Evolutionary conservation across 2,888 invertebrate species (phyloP).

Genomic region (Pterobdella sp.): DNA sequence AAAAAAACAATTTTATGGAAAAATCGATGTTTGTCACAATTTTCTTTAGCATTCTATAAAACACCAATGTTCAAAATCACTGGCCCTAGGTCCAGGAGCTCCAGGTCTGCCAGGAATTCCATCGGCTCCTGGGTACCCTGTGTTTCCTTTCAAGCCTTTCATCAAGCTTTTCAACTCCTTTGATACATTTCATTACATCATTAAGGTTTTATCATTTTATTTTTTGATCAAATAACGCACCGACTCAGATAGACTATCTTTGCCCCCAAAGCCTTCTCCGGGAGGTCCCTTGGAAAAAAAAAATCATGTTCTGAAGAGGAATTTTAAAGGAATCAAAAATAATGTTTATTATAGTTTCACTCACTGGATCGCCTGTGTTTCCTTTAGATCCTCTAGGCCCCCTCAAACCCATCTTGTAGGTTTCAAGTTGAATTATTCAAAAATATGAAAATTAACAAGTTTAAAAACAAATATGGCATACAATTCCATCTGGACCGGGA

Average conservation of each 20-base stretch:
- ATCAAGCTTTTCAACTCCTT: conserved; percentile 19
- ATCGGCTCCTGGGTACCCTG: conserved; percentile 23
- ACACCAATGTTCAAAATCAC: too few relatives aligned
- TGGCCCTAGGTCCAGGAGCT: conserved; percentile 22
- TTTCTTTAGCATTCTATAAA: too few relatives aligned
- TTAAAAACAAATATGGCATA: not conserved
- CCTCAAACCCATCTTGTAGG: not conserved
- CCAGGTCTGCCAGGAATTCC: conserved; percentile 22
- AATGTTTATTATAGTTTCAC: conserved; percentile 9
- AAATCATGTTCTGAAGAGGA: not conserved
- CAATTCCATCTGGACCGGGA: conserved; percentile 12
- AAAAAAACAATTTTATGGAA: too few relatives aligned
- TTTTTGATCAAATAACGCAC: not conserved
- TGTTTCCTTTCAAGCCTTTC: conserved; percentile 19
- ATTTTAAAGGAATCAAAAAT: not conserved
- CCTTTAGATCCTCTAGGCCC: conserved; percentile 15
- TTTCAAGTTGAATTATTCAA: not conserved
- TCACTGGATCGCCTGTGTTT: conserved; percentile 8
- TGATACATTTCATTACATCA: not conserved
- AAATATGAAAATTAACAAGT: not conserved
- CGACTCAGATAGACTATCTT: conserved; percentile 7
- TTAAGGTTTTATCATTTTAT: not conserved
- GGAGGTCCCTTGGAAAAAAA: conserved; percentile 17
- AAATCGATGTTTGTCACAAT: too few relatives aligned
- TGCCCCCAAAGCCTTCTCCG: not conserved